phyloP scores from a whole-genome alignment of 2,113 vertebrate genomes.

The Carollia perspicillata region DNA sequence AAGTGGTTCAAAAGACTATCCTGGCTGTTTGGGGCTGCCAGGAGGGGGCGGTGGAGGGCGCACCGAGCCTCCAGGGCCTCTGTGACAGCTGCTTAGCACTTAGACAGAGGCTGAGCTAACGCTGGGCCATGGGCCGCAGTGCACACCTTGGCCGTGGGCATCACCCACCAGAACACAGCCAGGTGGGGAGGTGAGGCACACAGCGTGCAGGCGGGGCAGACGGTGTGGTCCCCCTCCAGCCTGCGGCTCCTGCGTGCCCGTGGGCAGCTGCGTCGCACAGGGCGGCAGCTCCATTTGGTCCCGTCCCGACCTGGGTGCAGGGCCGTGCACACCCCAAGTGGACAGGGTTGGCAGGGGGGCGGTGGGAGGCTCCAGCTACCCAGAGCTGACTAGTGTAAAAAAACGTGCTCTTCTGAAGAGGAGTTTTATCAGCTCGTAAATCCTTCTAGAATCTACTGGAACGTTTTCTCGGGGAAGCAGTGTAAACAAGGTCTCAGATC shows the following conservation, averaged over 20 bases:
- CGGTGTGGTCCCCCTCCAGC: too few relatives aligned
- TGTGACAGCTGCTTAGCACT: too few relatives aligned
- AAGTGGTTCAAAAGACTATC: background rate
- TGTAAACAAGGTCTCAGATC: slow-evolving; percentile 76
- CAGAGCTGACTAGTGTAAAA: background rate
- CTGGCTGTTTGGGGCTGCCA: background rate
- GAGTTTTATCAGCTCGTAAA: slow-evolving; percentile 65
- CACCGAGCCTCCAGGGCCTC: background rate
- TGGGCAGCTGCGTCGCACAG: too few relatives aligned
- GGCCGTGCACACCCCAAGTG: accelerated
- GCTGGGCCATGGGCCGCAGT: background rate
- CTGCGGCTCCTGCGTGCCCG: background rate
- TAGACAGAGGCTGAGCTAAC: background rate
- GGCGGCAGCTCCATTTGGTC: background rate
- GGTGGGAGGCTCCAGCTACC: accelerated
- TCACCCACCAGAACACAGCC: background rate
- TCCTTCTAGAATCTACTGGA: slow-evolving; percentile 65
- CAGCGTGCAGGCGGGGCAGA: too few relatives aligned
- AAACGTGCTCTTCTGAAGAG: background rate
- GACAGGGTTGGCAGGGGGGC: accelerated
- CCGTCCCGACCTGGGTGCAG: too few relatives aligned
- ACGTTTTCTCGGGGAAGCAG: slow-evolving; percentile 60
- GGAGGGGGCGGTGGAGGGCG: too few relatives aligned
- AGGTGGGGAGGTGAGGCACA: background rate
- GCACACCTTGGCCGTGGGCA: background rate